Base-by-base conservation (phyloP, 2,888 invertebrate species). In the Byasa hedistus region DNA sequence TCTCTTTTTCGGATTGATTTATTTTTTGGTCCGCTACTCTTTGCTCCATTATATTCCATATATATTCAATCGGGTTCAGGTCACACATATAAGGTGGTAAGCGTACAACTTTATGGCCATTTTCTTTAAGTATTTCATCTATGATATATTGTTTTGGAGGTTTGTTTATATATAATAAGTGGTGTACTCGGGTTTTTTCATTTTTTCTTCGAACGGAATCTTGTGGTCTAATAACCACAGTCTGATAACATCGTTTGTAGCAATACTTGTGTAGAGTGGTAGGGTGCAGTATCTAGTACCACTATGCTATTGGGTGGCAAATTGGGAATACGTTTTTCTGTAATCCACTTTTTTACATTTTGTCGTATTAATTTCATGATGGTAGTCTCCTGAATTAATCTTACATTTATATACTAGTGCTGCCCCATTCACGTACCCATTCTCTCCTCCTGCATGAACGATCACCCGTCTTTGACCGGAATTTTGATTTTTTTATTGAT, bases 11-110 rank as follows among this genome's bases (percentile, higher is more conserved):
- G 15, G 70, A 73, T 57, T 77, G 75, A 23, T 44, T 27, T 15
- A 76, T 27, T 55, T 77, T 76, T 74, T 76, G 75, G 27, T 75
- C 76, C 68, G 74, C 74, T 69, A 76, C 73, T 67, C 73, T 72
- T 69, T 73, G 74, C 27, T 76, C 74, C 3, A 75, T 61, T 36
- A 75, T 60, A 68, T 75, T 74, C 32, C 32, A 36, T 36, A 36
- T 36, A 36, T 36, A 61, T 27, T 52, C 51, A 52, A 52, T 1
- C n/a, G 51, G 3, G n/a, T 52, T 52, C n/a, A 52, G 3, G n/a
- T 52, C 51, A 8, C 7, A 4, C 8, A 19, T 2, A n/a, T 52
- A 52, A 8, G 51, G 51, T 21, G 51, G 51, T 4, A 52, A n/a
- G n/a, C n/a, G 51, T n/a, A 52, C 2, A 19, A 52, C 51, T 52